These are phyloP conservation scores for Leucophenga maculata DNA, from an alignment of 2,888 invertebrate genomes.

Conservation along the genomic window DNA sequence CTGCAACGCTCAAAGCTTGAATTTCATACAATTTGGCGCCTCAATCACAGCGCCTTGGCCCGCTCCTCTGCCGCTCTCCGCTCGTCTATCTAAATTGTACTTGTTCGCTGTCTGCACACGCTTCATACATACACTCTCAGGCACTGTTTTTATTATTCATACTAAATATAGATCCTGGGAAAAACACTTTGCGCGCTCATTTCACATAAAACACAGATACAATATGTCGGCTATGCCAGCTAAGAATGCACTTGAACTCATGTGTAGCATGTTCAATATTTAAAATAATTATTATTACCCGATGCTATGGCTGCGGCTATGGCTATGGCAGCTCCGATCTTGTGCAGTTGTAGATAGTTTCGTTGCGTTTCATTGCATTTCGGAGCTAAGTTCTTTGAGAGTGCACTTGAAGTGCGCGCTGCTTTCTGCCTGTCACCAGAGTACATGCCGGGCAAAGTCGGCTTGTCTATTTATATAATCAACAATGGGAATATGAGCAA, in stretches of 20 bases:
- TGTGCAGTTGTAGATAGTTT: conserved; percentile 38
- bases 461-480: conserved; percentile 21
- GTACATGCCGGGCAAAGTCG: not conserved
- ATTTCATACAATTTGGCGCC: not conserved
- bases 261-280: not conserved
- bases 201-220: conserved; percentile 11
- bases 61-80: not conserved
- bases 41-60: not conserved
- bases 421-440: not conserved
- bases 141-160: conserved; percentile 18
- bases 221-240: not conserved
- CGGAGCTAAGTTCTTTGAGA: conserved; percentile 56
- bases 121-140: not conserved
- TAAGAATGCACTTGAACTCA: conserved; percentile 15
- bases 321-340: too few species aligned
- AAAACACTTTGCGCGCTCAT: conserved; percentile 60
- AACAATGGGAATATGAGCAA: conserved; percentile 40
- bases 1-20: not conserved
- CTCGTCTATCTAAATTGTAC: too few species aligned
- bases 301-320: conserved; percentile 21
- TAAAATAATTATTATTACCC: conserved; percentile 26
- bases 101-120: not conserved
- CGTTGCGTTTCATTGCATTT: conserved; percentile 41
- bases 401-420: conserved; percentile 59
- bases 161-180: conserved; percentile 67